A percentile compares a stretch with the other conserved stretches of the same genome.
These are phyloP conservation scores for Heliconius ethilla DNA, from an alignment of 2,888 invertebrate genomes.

Conservation along the genomic window DNA sequence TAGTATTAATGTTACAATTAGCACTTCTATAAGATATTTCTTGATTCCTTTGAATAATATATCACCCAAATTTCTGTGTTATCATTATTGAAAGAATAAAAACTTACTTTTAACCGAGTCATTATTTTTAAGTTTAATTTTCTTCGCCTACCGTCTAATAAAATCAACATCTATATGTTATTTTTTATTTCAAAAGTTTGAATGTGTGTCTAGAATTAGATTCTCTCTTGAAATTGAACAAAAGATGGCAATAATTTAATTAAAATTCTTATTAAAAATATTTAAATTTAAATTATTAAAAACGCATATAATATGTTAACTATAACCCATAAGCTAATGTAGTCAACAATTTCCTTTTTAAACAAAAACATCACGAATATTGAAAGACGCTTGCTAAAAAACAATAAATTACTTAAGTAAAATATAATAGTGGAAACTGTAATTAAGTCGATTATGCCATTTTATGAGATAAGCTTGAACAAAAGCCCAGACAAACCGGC, in stretches of 20 bases:
- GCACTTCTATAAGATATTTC: background rate
- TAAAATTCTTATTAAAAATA: background rate
- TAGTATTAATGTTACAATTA: background rate
- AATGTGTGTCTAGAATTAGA: background rate
- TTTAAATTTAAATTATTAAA: background rate
- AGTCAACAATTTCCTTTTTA: background rate
- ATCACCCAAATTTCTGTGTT: background rate
- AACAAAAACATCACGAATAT: background rate
- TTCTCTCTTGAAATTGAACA: background rate
- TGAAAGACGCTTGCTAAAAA: too few relatives aligned
- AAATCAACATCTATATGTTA: background rate
- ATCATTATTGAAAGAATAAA: background rate
- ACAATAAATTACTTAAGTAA: too few relatives aligned
- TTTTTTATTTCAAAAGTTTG: background rate
- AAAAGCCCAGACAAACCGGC: too few relatives aligned
- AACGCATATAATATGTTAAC: background rate
- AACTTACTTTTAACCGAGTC: slow-evolving; percentile 3
- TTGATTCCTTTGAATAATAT: background rate
- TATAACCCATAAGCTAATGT: background rate
- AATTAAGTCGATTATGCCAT: too few relatives aligned
- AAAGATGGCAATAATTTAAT: background rate
- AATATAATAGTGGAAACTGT: too few relatives aligned
- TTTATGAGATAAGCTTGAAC: too few relatives aligned
- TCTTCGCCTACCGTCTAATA: slow-evolving; percentile 5
- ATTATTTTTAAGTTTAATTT: background rate